These are phyloP conservation scores for Drosophila chauvacae DNA, from an alignment of 1,140 invertebrate species.

Conservation along the genomic window DNA sequence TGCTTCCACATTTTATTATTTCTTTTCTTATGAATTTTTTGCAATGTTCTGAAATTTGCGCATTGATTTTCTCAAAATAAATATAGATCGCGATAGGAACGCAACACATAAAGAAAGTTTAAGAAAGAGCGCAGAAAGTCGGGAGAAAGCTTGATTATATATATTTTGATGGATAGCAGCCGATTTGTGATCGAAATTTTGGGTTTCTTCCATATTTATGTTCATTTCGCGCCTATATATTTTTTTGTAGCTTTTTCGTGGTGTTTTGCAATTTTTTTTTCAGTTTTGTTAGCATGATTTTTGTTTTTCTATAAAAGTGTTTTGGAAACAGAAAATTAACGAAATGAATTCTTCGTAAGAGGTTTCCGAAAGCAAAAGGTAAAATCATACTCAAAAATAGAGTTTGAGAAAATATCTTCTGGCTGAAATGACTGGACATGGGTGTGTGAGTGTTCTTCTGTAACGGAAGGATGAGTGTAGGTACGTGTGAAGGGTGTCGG, in stretches of 20 bases:
- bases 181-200: slow-evolving; percentile 34
- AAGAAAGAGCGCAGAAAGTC: slow-evolving; percentile 59
- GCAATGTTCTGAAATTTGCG: slow-evolving; percentile 65
- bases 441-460: slow-evolving; percentile 16
- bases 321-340: slow-evolving; percentile 29
- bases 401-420: slow-evolving; percentile 60
- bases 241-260: slow-evolving; percentile 43
- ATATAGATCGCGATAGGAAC: slow-evolving; percentile 54
- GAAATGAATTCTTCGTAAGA: slow-evolving; percentile 1
- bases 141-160: slow-evolving; percentile 39
- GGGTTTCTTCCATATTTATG: slow-evolving; percentile 19
- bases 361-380: slow-evolving; percentile 19
- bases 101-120: slow-evolving; percentile 46
- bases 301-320: slow-evolving; percentile 60
- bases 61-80: slow-evolving; percentile 75
- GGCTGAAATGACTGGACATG: slow-evolving; percentile 23
- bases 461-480: slow-evolving; percentile 28
- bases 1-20: slow-evolving; percentile 81
- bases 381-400: slow-evolving; percentile 40
- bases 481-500: slow-evolving; percentile 14
- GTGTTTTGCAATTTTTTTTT: slow-evolving; percentile 64
- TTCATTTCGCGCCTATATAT: slow-evolving; percentile 37
- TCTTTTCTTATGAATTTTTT: slow-evolving; percentile 49
- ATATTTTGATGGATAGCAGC: slow-evolving; percentile 37
- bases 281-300: slow-evolving; percentile 51